These are phyloP conservation scores for Upupa epops DNA, from an alignment of 2,113 vertebrate genomes.

Conservation along the genomic window DNA sequence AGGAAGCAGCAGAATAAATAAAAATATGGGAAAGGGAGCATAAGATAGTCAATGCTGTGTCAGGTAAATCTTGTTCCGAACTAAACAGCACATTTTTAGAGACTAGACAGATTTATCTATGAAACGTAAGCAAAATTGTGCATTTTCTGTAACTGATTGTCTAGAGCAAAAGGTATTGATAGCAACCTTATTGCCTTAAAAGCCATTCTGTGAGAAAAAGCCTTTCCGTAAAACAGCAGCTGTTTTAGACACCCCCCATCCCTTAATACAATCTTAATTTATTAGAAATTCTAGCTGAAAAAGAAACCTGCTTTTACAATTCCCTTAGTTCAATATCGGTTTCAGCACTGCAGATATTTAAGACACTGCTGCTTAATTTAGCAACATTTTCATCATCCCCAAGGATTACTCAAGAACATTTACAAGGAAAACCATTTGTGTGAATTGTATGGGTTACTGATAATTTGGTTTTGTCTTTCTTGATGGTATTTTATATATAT, in stretches of 20 bases:
- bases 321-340: constrained; percentile 57
- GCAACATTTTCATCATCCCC: constrained; percentile 46
- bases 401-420: constrained; percentile 58
- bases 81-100: background rate
- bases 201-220: background rate
- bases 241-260: constrained; percentile 14
- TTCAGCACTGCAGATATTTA: constrained; percentile 19
- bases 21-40: background rate
- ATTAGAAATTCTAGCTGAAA: constrained; percentile 19
- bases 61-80: background rate
- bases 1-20: background rate
- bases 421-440: constrained; percentile 58
- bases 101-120: background rate
- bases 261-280: constrained; percentile 30
- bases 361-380: constrained; percentile 58
- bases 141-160: background rate
- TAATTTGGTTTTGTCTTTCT: constrained; percentile 36
- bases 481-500: background rate
- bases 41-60: background rate
- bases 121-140: background rate
- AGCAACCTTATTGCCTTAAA: background rate
- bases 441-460: background rate
- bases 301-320: constrained; percentile 50
- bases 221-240: constrained; percentile 32
- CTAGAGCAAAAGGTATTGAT: background rate